These are phyloP conservation scores for Neodiprion fabricii DNA, from an alignment of 1,140 invertebrate genomes.

Conservation along the genomic window DNA sequence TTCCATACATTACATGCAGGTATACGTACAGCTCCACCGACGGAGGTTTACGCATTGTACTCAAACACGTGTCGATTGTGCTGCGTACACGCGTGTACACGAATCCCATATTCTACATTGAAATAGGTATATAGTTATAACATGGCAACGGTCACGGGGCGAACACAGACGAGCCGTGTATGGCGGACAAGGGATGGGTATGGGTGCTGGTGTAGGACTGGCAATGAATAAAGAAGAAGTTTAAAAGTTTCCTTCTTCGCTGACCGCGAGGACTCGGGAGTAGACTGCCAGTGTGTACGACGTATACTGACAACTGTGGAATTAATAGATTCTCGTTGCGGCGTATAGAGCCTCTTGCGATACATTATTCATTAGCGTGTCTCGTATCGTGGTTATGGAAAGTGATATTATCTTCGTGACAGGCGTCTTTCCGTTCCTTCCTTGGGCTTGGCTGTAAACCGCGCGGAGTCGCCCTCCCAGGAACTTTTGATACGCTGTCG, in stretches of 20 bases:
- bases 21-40: not conserved
- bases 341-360: not conserved
- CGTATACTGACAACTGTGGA: conserved; percentile 7
- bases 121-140: not conserved
- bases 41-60: not conserved
- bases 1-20: not conserved
- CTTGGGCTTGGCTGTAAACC: not conserved
- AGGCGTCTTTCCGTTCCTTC: not conserved
- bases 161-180: not conserved
- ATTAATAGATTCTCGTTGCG: conserved; percentile 7
- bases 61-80: conserved; percentile 4
- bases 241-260: not conserved
- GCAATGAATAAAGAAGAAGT: not conserved
- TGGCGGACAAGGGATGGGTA: not conserved
- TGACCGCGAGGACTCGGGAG: conserved; percentile 1
- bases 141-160: not conserved
- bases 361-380: conserved; percentile 7
- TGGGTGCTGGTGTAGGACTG: not conserved
- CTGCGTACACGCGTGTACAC: not conserved
- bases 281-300: conserved; percentile 4
- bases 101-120: not conserved
- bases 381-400: conserved; percentile 7
- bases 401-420: conserved; percentile 7
- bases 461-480: not conserved
- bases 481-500: conserved; percentile 5